phyloP scores from a whole-genome alignment of 1,140 invertebrate genomes.

The Bradysia coprophila region DNA sequence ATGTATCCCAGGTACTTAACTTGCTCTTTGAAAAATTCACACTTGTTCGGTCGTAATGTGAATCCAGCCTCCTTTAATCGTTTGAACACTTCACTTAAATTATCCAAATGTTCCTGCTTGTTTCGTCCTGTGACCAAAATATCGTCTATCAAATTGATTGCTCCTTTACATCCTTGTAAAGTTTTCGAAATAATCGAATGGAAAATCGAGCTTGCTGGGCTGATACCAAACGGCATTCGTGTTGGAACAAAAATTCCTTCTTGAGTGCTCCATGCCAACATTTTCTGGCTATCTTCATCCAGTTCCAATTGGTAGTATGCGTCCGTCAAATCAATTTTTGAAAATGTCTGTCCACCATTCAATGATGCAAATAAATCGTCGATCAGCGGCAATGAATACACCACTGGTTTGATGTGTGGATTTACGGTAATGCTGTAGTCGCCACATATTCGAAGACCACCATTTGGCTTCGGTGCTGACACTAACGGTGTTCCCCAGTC shows the following conservation, averaged over 20 bases:
- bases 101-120: conserved; percentile 4
- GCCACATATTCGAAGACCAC: conserved; percentile 23
- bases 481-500: conserved; percentile 23
- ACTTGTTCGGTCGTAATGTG: conserved; percentile 13
- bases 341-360: conserved; percentile 12
- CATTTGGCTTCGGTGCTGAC: conserved; percentile 19
- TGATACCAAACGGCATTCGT: conserved; percentile 10
- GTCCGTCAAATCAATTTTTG: conserved; percentile 20
- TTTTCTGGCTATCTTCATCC: conserved; percentile 9
- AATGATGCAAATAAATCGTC: conserved; percentile 17
- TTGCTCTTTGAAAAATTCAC: conserved; percentile 10
- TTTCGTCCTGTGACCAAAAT: conserved; percentile 13
- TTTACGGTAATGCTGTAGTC: conserved; percentile 25
- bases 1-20: conserved; percentile 7
- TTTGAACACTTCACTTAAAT: too few species aligned
- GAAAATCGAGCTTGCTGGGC: conserved; percentile 21
- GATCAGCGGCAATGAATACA: conserved; percentile 17
- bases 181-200: conserved; percentile 24
- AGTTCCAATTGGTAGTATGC: conserved; percentile 21
- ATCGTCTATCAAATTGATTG: conserved; percentile 19
- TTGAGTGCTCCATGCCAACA: conserved; percentile 8
- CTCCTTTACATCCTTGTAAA: conserved; percentile 12
- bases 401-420: conserved; percentile 14
- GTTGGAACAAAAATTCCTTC: conserved; percentile 12
- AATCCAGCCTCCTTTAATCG: conserved; percentile 5